Percentiles rank a stretch among this genome's conserved stretches.
phyloP scores from a whole-genome alignment of 1,140 invertebrate genomes.

The Drosophila santomea region DNA sequence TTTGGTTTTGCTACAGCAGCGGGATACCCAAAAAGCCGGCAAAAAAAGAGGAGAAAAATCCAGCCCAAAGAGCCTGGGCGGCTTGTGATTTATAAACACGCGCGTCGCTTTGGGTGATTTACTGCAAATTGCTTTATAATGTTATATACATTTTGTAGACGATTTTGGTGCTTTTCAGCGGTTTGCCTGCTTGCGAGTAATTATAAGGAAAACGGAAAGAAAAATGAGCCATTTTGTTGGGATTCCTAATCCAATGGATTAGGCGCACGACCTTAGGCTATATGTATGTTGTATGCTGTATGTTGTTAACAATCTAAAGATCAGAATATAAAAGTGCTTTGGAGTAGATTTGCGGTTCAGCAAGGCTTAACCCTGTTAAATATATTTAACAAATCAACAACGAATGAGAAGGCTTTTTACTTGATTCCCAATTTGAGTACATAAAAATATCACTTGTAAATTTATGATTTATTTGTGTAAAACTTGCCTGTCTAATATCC shows the following conservation, averaged over 20 bases:
- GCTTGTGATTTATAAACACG: slow-evolving; percentile 81
- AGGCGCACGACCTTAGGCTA: slow-evolving; percentile 30
- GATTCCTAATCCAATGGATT: slow-evolving; percentile 52
- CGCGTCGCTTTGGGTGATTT: slow-evolving; percentile 78
- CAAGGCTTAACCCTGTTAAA: background rate
- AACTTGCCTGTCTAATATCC: background rate
- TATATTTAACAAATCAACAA: too few relatives aligned
- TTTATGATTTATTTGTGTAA: background rate
- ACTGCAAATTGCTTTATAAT: slow-evolving; percentile 83
- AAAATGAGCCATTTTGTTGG: slow-evolving; percentile 34
- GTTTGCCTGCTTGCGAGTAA: slow-evolving; percentile 65
- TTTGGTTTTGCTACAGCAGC: slow-evolving; percentile 65
- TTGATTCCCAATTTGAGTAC: background rate
- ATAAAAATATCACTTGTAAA: too few relatives aligned
- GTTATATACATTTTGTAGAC: slow-evolving; percentile 75
- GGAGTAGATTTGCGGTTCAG: background rate
- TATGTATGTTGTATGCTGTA: slow-evolving; percentile 2
- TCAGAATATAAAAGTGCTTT: slow-evolving; percentile 14
- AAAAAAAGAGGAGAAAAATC: slow-evolving; percentile 4
- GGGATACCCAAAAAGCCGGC: slow-evolving; percentile 14
- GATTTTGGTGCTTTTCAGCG: slow-evolving; percentile 29
- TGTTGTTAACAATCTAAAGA: slow-evolving; percentile 35
- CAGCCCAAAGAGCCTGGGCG: slow-evolving; percentile 15
- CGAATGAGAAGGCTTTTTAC: too few relatives aligned
- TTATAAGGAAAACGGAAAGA: slow-evolving; percentile 52